Evolutionary conservation across 2,113 vertebrate species (phyloP).

Genomic region (Candoia aspera): DNA sequence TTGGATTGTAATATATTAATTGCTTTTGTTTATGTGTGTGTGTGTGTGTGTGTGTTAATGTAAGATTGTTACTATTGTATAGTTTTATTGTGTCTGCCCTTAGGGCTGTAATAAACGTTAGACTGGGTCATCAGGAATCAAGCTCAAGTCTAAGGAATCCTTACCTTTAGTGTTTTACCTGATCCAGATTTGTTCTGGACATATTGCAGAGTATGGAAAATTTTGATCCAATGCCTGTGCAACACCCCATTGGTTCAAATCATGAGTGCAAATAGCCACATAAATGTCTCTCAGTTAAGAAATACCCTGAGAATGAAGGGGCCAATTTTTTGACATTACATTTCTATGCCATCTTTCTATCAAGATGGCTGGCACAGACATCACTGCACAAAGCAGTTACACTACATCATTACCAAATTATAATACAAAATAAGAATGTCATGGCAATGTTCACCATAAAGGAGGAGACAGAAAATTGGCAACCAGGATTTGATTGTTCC

Average conservation of each 20-base stretch:
- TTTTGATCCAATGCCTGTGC: background rate
- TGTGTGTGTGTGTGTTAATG: too few species aligned
- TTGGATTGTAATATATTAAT: too few species aligned
- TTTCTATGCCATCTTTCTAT: background rate
- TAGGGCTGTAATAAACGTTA: too few species aligned
- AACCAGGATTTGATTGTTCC: background rate
- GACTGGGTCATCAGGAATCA: background rate
- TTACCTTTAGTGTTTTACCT: background rate
- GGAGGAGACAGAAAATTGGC: background rate
- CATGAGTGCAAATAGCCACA: background rate
- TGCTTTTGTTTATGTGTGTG: too few species aligned
- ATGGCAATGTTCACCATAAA: background rate
- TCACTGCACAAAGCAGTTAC: background rate
- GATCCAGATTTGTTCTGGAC: too few species aligned
- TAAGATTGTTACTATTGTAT: too few species aligned
- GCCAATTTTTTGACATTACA: background rate
- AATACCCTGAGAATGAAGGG: background rate
- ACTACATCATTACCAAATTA: background rate
- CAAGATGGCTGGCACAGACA: background rate
- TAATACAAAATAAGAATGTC: background rate
- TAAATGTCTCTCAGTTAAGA: background rate
- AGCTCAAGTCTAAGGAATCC: background rate
- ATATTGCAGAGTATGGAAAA: too few species aligned
- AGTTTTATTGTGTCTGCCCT: too few species aligned
- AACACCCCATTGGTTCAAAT: background rate